phyloP scores from a whole-genome alignment of 2,888 invertebrate species.

The Drosophila hawaiiensis region DNA sequence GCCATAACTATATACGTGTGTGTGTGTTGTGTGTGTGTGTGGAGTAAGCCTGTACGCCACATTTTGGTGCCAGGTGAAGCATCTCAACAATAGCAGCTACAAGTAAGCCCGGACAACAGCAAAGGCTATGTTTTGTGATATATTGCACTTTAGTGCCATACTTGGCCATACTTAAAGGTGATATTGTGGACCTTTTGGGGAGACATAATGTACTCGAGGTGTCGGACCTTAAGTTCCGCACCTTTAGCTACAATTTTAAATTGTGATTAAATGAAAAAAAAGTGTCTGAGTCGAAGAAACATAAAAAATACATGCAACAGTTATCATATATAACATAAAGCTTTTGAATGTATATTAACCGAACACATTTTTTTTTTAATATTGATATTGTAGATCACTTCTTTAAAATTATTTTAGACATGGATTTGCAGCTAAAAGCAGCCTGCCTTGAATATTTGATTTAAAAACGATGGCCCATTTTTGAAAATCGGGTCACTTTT shows the following conservation, averaged over 20 bases:
- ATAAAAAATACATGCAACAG: neutral
- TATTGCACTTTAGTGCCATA: conserved; percentile 60
- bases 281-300: too few species aligned
- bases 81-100: conserved; percentile 8
- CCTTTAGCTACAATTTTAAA: neutral
- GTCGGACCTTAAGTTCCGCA: neutral
- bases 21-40: neutral
- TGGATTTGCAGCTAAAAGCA: neutral
- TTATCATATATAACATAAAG: neutral
- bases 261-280: neutral
- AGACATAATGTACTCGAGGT: neutral
- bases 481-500: neutral
- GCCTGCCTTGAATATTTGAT: neutral
- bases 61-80: conserved; percentile 15
- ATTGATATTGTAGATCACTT: too few species aligned
- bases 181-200: conserved; percentile 1
- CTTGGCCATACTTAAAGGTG: conserved; percentile 23
- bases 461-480: neutral
- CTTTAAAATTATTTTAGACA: neutral
- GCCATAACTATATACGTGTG: conserved; percentile 2
- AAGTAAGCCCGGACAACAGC: conserved; percentile 3
- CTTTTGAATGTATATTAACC: neutral
- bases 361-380: neutral
- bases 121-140: conserved; percentile 50
- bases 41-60: conserved; percentile 4